Evolutionary conservation across 2,113 vertebrate genomes (phyloP).

Genomic region (Chamaea fasciata): DNA sequence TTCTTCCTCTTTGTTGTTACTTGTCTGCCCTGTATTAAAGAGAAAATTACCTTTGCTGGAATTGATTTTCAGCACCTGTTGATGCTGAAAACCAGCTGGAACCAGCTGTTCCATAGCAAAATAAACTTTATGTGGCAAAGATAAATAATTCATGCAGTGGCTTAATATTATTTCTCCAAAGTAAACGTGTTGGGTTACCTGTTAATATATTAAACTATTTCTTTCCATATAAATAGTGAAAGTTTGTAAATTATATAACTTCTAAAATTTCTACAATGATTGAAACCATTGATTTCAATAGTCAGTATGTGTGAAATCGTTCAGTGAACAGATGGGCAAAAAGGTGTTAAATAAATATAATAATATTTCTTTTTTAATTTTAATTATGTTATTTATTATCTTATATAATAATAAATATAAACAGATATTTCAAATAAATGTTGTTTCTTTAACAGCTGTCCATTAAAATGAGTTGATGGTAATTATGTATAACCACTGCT

Average conservation of each 20-base stretch:
- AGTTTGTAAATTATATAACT: neutral
- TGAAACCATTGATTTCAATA: neutral
- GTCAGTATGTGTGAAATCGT: neutral
- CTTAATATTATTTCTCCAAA: neutral
- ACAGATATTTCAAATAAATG: neutral
- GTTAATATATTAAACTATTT: neutral
- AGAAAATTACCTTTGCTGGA: neutral
- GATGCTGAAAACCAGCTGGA: neutral
- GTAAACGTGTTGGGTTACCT: neutral
- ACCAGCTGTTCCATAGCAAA: neutral
- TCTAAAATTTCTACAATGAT: fast-evolving
- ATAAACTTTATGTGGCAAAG: neutral
- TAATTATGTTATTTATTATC: too few species aligned
- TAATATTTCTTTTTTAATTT: too few species aligned
- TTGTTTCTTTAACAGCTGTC: neutral
- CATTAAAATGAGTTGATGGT: neutral
- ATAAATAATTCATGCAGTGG: neutral
- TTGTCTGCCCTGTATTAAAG: neutral
- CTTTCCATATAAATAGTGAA: neutral
- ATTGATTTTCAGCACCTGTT: neutral
- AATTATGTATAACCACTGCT: neutral
- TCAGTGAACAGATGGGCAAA: neutral
- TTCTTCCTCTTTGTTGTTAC: neutral
- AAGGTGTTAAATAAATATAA: neutral
- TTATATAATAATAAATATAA: neutral